These are phyloP conservation scores for Alethe castanea DNA, from an alignment of 2,113 vertebrate genomes.

Conservation along the genomic window DNA sequence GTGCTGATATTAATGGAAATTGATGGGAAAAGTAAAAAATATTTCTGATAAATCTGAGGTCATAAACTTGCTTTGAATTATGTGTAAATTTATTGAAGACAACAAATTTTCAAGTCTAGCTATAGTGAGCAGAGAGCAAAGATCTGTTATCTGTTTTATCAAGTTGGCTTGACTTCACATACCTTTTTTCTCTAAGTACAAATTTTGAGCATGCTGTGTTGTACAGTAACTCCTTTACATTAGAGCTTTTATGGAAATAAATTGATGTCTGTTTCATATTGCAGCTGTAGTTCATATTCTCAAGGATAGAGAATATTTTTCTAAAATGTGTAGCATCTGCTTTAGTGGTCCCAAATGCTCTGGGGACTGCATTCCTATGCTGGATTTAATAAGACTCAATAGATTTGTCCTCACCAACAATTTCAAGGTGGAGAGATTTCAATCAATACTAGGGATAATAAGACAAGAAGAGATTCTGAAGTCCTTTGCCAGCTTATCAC, in stretches of 20 bases:
- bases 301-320: conserved; percentile 41
- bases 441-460: conserved; percentile 66
- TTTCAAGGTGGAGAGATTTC: conserved; percentile 64
- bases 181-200: neutral
- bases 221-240: neutral
- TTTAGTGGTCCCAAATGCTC: conserved; percentile 49
- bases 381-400: conserved; percentile 63
- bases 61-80: neutral
- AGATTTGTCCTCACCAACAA: conserved; percentile 61
- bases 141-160: neutral
- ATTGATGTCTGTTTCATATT: conserved; percentile 20
- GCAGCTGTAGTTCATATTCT: conserved; percentile 28
- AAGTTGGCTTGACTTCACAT: neutral
- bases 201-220: neutral
- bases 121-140: neutral
- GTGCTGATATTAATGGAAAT: too few species aligned
- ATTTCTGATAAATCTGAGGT: neutral
- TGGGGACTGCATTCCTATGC: conserved; percentile 38
- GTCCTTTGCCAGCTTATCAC: neutral
- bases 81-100: neutral
- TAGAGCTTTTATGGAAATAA: conserved; percentile 1
- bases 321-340: conserved; percentile 39
- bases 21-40: neutral
- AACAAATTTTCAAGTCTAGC: neutral
- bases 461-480: conserved; percentile 51